Evolutionary conservation across 2,888 invertebrate genomes (phyloP).

Genomic region (Euplagia quadripunctaria): DNA sequence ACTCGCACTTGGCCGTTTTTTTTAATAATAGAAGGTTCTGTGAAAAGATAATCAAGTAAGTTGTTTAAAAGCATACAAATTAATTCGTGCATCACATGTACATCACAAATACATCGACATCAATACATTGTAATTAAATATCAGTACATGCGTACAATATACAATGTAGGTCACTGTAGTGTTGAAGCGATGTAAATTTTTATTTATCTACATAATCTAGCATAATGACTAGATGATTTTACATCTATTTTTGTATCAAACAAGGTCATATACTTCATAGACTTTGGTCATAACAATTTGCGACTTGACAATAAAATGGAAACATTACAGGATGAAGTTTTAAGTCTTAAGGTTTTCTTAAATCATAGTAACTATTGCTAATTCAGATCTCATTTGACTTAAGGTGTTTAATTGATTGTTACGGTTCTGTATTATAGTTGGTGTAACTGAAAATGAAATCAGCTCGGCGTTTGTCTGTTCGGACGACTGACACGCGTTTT

Average conservation of each 20-base stretch:
- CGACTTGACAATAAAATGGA: constrained; percentile 12
- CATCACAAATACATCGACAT: background rate
- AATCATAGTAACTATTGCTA: no score
- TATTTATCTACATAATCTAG: constrained; percentile 20
- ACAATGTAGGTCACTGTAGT: constrained; percentile 28
- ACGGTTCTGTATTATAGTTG: no score
- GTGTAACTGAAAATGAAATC: no score
- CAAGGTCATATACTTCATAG: constrained; percentile 32
- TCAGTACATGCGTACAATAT: constrained; percentile 26
- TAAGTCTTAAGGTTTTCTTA: no score
- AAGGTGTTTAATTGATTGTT: no score
- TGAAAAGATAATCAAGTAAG: background rate
- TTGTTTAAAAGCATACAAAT: background rate
- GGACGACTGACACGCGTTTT: background rate
- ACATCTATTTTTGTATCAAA: constrained; percentile 42
- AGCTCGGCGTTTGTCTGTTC: background rate
- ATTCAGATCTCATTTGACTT: no score
- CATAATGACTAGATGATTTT: constrained; percentile 18
- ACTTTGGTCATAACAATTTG: constrained; percentile 54
- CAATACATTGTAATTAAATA: background rate
- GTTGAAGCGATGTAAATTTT: constrained; percentile 10
- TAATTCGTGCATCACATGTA: background rate
- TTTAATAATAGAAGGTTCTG: no score
- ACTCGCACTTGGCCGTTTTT: no score
- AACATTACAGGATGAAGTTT: background rate